Evolutionary conservation across 2,113 vertebrate species (phyloP).

Genomic region (Equus quagga): DNA sequence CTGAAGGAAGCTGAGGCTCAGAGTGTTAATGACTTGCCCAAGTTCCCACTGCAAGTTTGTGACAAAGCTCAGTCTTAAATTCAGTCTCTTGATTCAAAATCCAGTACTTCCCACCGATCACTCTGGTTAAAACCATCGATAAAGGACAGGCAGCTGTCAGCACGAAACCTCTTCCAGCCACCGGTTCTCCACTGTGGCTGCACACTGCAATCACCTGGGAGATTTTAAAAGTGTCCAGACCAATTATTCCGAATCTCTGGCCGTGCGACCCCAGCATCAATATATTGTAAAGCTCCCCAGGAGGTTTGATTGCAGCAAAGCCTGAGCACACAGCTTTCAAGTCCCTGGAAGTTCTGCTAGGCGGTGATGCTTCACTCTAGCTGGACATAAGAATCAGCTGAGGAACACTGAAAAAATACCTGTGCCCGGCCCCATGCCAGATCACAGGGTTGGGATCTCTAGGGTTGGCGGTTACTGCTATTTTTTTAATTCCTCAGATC

Average conservation of each 20-base stretch:
- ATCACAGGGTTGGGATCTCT: neutral
- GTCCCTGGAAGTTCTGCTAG: neutral
- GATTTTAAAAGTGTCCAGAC: neutral
- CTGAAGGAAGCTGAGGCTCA: neutral
- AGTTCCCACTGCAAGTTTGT: neutral
- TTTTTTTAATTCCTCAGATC: conserved; percentile 17
- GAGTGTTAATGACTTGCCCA: neutral
- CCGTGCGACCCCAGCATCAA: neutral
- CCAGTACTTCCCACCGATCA: neutral
- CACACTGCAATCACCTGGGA: neutral
- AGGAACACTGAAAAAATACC: neutral
- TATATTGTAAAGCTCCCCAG: neutral
- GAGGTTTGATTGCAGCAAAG: neutral
- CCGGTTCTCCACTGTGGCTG: neutral
- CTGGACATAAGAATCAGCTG: neutral
- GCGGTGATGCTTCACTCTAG: neutral
- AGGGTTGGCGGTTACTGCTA: neutral
- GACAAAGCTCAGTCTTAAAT: neutral
- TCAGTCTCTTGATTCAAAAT: neutral
- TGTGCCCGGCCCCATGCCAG: too few relatives aligned
- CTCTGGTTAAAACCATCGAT: neutral
- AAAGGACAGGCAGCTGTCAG: neutral
- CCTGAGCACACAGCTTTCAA: neutral
- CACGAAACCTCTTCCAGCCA: neutral
- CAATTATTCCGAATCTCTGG: neutral